Base-by-base conservation (phyloP, 2,888 invertebrate genomes). In the Ligdia adustata region DNA sequence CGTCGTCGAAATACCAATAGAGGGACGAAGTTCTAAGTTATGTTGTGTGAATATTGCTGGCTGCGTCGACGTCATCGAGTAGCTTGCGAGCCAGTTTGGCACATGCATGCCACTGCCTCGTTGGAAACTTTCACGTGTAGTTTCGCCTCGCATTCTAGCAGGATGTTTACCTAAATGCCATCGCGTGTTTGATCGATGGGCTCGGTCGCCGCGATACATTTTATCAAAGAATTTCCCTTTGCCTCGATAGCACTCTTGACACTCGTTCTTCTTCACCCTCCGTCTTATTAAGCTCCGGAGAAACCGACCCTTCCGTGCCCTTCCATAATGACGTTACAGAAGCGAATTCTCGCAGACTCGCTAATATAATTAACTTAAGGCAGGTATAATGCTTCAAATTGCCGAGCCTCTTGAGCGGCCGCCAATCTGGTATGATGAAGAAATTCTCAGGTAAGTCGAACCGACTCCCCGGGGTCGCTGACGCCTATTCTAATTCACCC, bases 111-210 rank as follows among this genome's bases (percentile, higher is more conserved):
- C 52, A 51, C 58, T 52, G 47, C 60, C 60, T 56, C 49, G 28
- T 44, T 56, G 50, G 49, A 64, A 71, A 71, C 60, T 71, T 77
- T 67, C 61, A 55, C 55, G 47, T 57, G 60, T 52, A 43, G 59
- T 56, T 56, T 54, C 34, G 33, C 45, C 48, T 45, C 45, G 45
- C 40, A 55, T 51, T 46, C 55, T 37, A 29, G 39, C 44, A 38
- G 42, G 45, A 45, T 49, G 57, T 53, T 60, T 55, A 46, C 49
- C 48, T 56, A 53, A 58, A 59, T 64, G 59, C 52, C 44, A 59
- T 63, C 51, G 57, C 63, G 69, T 60, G 69, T 78, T 79, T 83
- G 85, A 85, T 85, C 81, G 82, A 85, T 84, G 81, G 75, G 72
- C 69, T 73, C 63, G 55, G 73, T 79, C 74, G 64, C 75, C 64